Percentiles rank a stretch among this genome's conserved stretches.
Conservation (phyloP, 2,797 vertebrate genomes). For the Caiman crocodilus region DNA sequence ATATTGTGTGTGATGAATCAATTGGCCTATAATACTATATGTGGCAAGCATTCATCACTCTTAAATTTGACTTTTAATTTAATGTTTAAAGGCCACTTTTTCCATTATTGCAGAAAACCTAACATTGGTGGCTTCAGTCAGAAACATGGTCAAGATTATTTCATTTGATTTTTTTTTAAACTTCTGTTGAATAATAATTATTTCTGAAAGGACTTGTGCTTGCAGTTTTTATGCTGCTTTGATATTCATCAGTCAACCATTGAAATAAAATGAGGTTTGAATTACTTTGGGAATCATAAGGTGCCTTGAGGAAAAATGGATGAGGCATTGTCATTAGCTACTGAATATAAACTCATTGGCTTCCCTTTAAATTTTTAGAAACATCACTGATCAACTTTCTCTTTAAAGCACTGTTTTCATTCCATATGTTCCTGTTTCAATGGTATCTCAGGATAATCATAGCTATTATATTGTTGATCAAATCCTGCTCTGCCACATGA, state of each 20-base stretch:
- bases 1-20: neutral
- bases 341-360: neutral
- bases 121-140: neutral
- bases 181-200: neutral
- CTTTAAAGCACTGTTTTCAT: neutral
- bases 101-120: neutral
- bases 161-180: neutral
- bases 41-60: neutral
- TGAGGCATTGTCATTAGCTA: slow-evolving; percentile 9
- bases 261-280: neutral
- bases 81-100: slow-evolving; percentile 4
- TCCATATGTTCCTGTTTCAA: neutral
- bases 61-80: slow-evolving; percentile 15
- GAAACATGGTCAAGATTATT: neutral
- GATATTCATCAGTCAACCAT: neutral
- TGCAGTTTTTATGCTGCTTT: neutral
- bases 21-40: neutral
- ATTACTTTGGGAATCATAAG: neutral
- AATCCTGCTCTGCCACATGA: neutral
- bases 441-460: neutral
- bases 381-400: neutral
- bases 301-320: neutral
- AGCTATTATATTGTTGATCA: rapidly evolving
- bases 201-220: neutral
- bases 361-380: slow-evolving; percentile 8